Base-by-base conservation (phyloP, 2,113 vertebrate genomes). In the Oenanthe oenanthe region DNA sequence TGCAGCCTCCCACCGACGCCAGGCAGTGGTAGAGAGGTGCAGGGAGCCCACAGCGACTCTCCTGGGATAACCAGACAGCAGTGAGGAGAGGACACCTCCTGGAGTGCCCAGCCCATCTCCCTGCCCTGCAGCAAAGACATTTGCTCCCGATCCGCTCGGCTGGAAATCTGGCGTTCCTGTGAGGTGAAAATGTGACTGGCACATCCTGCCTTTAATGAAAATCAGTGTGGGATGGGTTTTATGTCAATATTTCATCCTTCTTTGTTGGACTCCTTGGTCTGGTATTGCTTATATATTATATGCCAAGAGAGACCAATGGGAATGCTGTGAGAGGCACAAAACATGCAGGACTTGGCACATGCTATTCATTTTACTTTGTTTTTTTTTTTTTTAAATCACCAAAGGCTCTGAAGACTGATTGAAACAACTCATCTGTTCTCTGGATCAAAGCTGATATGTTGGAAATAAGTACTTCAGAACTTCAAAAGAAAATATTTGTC, bases 1-100 rank as follows among this genome's bases (percentile, higher is more conserved):
- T 88, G 13, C 97, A 98, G 28, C 97, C 99, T 4, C 97, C 98
- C 43, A 99, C 99, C 0, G 98, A 99, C 0, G 98, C 98, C 88
- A 99, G 98, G 97, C 99, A 99, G 91, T 99, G 99, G 93, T 99
- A 99, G 75, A 99, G 53, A 12, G 99, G 99, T 0, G 98, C 95
- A 0, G 99, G 99, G 20, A 99, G 7, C 22, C 97, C 97, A 13
- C 98, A 0, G 1, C 98, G 98, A 3, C 61, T 7, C 10, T 97
- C 94, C 98, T 99, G 93, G 38, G 88, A 65, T 3, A 83, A 97
- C 26, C 85, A 97, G 82, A 87, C 56, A 88, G n/a, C 10, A 42
- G 60, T 81, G 79, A 92, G 78, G 28, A 72, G 34, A 54, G 5
- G 31, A 82, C 47, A 34, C 5, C 76, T 45, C 54, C 68, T 45